Conservation (phyloP, 2,888 invertebrate genomes). For the Diadromus collaris region DNA sequence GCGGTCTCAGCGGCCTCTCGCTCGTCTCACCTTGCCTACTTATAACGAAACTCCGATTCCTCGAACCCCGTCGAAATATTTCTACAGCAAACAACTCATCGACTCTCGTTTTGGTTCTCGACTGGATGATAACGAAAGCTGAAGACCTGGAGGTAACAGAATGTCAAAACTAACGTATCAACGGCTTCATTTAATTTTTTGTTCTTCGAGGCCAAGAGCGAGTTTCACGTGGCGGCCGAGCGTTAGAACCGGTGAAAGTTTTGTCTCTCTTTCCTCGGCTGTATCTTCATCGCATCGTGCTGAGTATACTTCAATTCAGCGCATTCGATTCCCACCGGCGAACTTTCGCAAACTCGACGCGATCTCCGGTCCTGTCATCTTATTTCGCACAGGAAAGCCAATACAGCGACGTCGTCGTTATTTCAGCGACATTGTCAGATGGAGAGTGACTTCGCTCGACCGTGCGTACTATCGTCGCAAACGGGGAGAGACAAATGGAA, state of each 20-base stretch:
- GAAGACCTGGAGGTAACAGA: slow-evolving; percentile 8
- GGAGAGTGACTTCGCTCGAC: not conserved
- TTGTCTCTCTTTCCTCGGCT: slow-evolving; percentile 43
- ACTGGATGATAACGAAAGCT: slow-evolving; percentile 15
- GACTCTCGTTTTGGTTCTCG: not conserved
- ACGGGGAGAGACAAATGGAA: not conserved
- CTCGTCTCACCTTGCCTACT: slow-evolving; percentile 8
- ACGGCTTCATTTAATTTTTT: slow-evolving; percentile 39
- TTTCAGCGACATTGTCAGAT: not conserved
- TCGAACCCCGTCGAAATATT: slow-evolving; percentile 15
- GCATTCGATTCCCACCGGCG: slow-evolving; percentile 23
- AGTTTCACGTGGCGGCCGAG: slow-evolving; percentile 52
- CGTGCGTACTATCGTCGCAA: not conserved
- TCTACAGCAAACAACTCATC: slow-evolving; percentile 20
- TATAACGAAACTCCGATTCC: slow-evolving; percentile 17
- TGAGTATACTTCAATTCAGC: slow-evolving; percentile 18
- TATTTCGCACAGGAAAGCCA: not conserved
- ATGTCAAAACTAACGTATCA: slow-evolving; percentile 24
- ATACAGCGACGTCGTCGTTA: not conserved
- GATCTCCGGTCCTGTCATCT: not conserved
- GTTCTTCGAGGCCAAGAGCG: slow-evolving; percentile 40
- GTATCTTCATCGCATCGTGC: slow-evolving; percentile 33
- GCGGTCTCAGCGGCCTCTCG: slow-evolving; percentile 18
- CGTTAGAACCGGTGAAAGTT: slow-evolving; percentile 57
- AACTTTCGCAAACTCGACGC: slow-evolving; percentile 48